Percentiles rank a stretch among this genome's conserved stretches.
Evolutionary conservation across 2,888 invertebrate species (phyloP).

Genomic region (Papilio elwesi): DNA sequence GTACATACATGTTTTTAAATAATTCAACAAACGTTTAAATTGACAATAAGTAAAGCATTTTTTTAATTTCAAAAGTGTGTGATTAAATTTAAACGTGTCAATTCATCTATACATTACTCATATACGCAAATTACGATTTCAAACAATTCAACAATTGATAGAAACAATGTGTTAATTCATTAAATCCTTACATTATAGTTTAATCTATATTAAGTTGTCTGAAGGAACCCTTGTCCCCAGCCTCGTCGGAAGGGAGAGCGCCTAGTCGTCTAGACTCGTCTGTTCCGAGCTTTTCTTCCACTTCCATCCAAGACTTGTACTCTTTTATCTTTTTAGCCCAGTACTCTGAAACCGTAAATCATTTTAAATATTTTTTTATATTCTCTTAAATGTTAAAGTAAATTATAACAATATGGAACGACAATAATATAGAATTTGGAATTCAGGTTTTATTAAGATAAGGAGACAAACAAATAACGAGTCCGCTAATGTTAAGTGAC

Average conservation of each 20-base stretch:
- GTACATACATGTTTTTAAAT: background rate
- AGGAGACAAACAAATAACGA: too few relatives aligned
- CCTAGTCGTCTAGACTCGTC: conserved; percentile 83
- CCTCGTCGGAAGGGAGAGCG: conserved; percentile 70
- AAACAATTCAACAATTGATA: too few relatives aligned
- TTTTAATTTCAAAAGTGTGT: background rate
- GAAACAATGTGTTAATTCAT: too few relatives aligned
- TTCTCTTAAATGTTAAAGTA: too few relatives aligned
- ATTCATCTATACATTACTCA: background rate
- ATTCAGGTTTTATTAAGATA: too few relatives aligned
- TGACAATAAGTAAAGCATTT: too few relatives aligned
- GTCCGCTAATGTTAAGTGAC: too few relatives aligned
- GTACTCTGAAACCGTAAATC: conserved; percentile 59
- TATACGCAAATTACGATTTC: too few relatives aligned
- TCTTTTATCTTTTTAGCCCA: conserved; percentile 81
- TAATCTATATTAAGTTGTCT: conserved; percentile 82
- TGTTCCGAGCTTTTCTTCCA: conserved; percentile 79
- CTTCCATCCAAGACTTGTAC: conserved; percentile 81
- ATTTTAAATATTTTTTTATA: too few relatives aligned
- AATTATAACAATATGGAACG: too few relatives aligned
- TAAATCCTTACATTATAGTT: conserved; percentile 40
- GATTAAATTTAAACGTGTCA: background rate
- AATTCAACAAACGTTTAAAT: background rate
- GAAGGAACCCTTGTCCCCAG: conserved; percentile 83
- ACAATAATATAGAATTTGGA: too few relatives aligned